Evolutionary conservation across 2,113 vertebrate species (phyloP).

Genomic region (Chrysochloris asiatica): DNA sequence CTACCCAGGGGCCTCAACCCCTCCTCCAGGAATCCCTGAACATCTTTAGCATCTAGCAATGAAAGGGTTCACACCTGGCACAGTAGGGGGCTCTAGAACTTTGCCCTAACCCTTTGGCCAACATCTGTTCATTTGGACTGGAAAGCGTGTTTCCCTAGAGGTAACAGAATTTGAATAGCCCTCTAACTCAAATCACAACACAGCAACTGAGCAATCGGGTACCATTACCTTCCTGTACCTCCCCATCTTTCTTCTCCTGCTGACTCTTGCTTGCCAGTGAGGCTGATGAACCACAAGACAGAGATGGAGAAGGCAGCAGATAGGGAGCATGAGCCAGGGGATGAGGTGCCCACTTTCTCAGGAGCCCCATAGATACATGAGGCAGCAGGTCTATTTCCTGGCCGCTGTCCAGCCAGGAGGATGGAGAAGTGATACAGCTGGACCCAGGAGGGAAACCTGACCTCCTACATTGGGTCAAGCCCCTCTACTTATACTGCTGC

Average conservation of each 20-base stretch:
- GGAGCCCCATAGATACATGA: neutral
- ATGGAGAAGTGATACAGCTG: neutral
- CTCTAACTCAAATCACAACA: neutral
- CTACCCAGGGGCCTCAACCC: neutral
- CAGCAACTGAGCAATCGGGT: neutral
- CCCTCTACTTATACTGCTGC: constrained; percentile 20
- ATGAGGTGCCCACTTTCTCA: neutral
- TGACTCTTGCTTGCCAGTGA: neutral
- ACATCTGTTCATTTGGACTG: neutral
- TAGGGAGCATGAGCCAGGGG: neutral
- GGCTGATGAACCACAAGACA: neutral
- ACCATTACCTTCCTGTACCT: neutral
- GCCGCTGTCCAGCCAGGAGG: neutral
- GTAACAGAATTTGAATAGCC: neutral
- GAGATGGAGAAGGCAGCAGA: neutral
- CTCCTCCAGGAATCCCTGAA: fast-evolving
- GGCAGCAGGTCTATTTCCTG: neutral
- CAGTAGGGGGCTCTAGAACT: neutral
- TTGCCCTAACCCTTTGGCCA: too few species aligned
- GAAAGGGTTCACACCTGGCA: neutral
- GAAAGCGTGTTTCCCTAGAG: fast-evolving
- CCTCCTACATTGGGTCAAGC: constrained; percentile 14
- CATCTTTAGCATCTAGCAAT: neutral
- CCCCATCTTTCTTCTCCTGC: neutral
- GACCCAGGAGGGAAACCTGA: neutral